These are phyloP conservation scores for Scaptodrosophila lebanonensis DNA, from an alignment of 1,140 invertebrate genomes.

Conservation along the genomic window DNA sequence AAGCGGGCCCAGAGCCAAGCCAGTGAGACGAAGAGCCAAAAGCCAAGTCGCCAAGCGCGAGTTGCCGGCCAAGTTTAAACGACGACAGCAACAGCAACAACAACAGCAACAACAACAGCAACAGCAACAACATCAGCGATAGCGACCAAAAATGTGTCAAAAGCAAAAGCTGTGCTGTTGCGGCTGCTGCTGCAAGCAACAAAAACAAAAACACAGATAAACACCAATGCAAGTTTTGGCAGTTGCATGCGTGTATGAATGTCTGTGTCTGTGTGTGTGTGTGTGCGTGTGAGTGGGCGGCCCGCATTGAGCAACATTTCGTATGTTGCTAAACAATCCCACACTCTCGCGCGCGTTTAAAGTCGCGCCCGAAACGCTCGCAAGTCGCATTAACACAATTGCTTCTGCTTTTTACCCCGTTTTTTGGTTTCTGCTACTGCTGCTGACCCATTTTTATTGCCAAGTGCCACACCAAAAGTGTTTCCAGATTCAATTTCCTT, in stretches of 20 bases:
- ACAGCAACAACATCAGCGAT: conserved; percentile 1
- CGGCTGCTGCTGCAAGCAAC: no score
- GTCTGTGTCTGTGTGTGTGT: not conserved
- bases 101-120: conserved; percentile 4
- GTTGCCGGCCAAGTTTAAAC: not conserved
- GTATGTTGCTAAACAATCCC: no score
- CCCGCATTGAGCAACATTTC: conserved; percentile 19
- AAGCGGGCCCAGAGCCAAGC: conserved; percentile 15
- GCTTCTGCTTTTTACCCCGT: no score
- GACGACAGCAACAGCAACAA: conserved; percentile 22
- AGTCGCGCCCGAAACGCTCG: no score
- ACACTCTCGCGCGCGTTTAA: no score
- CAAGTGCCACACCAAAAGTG: no score
- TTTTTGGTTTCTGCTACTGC: no score
- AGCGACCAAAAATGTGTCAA: conserved; percentile 55
- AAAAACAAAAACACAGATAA: conserved; percentile 1
- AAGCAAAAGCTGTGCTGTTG: conserved; percentile 60
- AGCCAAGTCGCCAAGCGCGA: conserved; percentile 8
- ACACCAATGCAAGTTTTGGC: conserved; percentile 4
- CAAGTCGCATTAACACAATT: no score
- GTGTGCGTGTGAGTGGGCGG: conserved; percentile 10
- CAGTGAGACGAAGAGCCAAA: conserved; percentile 5
- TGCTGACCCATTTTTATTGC: no score
- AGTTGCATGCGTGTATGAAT: not conserved
- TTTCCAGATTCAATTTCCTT: no score